Percentiles rank a stretch among this genome's conserved stretches.
phyloP scores from a whole-genome alignment of 2,113 vertebrate species.

The Daboia siamensis region DNA sequence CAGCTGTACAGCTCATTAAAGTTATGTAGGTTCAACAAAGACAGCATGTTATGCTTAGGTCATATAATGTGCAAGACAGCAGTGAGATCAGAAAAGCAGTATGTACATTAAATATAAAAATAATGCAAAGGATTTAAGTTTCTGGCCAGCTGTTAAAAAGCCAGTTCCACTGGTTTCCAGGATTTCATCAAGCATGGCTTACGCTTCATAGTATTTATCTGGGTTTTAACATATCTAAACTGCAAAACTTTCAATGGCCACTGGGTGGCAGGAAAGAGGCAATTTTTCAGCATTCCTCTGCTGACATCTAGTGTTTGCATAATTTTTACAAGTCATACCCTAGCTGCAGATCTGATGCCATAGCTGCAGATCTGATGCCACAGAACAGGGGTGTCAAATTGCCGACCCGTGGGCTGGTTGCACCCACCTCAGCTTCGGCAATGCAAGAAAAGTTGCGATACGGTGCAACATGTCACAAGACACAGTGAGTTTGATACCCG shows the following conservation, averaged over 20 bases:
- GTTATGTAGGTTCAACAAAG: background rate
- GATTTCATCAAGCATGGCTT: background rate
- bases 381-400: too few relatives aligned
- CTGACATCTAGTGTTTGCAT: background rate
- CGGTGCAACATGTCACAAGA: too few relatives aligned
- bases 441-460: too few relatives aligned
- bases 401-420: too few relatives aligned
- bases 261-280: background rate
- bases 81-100: background rate
- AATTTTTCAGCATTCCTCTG: background rate
- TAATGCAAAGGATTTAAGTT: background rate
- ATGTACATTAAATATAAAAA: background rate
- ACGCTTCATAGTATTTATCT: background rate
- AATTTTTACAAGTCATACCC: background rate
- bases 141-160: too few relatives aligned
- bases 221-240: background rate
- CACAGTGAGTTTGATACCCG: rapidly evolving
- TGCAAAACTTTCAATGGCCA: background rate
- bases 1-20: too few relatives aligned
- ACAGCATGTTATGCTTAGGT: background rate
- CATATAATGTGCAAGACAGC: background rate
- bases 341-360: background rate
- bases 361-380: background rate
- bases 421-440: too few relatives aligned
- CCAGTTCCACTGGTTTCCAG: background rate